These are phyloP conservation scores for Saccostrea glomerata DNA, from an alignment of 1,140 invertebrate genomes.

Conservation along the genomic window DNA sequence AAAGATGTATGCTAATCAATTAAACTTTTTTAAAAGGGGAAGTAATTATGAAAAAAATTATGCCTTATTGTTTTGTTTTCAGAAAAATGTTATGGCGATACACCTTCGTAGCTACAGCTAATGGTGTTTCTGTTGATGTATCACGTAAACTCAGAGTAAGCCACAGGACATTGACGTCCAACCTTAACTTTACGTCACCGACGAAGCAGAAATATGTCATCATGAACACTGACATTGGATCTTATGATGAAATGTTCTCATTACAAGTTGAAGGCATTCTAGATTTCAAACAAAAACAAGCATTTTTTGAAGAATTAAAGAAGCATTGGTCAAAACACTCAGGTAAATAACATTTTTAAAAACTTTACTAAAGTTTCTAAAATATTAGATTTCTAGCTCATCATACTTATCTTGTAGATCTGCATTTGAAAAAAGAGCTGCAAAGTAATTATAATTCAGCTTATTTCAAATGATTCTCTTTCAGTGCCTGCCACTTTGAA, in stretches of 20 bases:
- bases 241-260: slow-evolving; percentile 44
- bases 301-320: neutral
- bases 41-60: neutral
- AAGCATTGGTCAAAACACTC: slow-evolving; percentile 13
- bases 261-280: slow-evolving; percentile 33
- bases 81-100: slow-evolving; percentile 45
- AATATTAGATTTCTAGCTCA: neutral
- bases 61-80: neutral
- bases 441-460: too few relatives aligned
- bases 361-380: neutral
- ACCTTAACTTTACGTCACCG: slow-evolving; percentile 32
- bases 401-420: too few relatives aligned
- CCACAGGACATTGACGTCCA: neutral
- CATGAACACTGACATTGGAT: neutral
- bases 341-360: neutral
- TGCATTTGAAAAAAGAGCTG: too few relatives aligned
- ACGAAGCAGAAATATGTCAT: slow-evolving; percentile 12
- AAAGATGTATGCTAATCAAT: too few relatives aligned
- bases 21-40: too few relatives aligned
- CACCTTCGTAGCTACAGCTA: slow-evolving; percentile 39
- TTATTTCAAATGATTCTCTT: too few relatives aligned
- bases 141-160: neutral
- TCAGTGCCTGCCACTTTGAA: too few relatives aligned
- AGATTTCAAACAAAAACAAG: neutral
- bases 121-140: slow-evolving; percentile 41